phyloP scores from a whole-genome alignment of 2,113 vertebrate genomes.

The Arizona elegans region DNA sequence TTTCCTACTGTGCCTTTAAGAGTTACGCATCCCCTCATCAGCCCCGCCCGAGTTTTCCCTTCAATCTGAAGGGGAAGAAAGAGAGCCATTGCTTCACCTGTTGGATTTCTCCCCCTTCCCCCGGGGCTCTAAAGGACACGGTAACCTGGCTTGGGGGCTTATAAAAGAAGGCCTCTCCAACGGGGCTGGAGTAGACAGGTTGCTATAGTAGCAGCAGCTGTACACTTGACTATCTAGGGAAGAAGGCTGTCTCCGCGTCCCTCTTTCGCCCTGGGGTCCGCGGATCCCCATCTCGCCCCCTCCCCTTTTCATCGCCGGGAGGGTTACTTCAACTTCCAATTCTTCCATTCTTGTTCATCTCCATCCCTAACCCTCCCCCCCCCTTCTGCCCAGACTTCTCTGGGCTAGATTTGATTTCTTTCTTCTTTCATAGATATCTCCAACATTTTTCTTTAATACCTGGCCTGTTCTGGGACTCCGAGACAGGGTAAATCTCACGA shows the following conservation, averaged over 20 bases:
- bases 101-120: background rate
- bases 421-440: background rate
- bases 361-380: too few relatives aligned
- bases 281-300: background rate
- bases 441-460: background rate
- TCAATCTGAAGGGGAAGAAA: background rate
- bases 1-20: background rate
- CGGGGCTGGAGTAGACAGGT: background rate
- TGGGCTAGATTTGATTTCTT: background rate
- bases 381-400: background rate
- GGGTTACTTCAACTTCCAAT: background rate
- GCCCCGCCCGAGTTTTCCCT: background rate
- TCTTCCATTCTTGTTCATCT: background rate
- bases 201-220: background rate
- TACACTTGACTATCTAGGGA: background rate
- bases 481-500: background rate
- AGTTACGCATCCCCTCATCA: background rate
- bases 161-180: background rate
- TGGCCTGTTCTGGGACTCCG: background rate
- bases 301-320: background rate
- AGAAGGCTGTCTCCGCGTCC: background rate
- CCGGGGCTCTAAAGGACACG: background rate
- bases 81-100: background rate
- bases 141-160: background rate
- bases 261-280: background rate